phyloP scores from a whole-genome alignment of 2,113 vertebrate genomes.

The human region DNA sequence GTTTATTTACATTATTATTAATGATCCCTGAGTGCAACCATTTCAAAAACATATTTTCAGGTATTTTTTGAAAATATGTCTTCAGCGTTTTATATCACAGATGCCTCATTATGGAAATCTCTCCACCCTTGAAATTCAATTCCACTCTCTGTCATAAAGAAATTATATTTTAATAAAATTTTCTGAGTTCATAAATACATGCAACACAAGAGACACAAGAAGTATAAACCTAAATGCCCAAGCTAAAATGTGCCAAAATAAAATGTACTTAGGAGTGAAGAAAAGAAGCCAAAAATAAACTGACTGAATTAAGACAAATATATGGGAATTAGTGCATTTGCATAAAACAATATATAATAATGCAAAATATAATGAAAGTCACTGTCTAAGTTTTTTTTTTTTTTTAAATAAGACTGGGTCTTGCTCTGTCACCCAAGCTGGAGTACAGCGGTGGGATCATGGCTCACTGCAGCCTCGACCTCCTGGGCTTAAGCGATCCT shows the following conservation, averaged over 20 bases:
- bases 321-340: neutral
- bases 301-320: neutral
- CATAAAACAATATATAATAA: neutral
- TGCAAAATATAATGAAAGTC: neutral
- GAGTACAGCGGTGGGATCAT: too few species aligned
- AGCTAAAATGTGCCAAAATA: neutral
- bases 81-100: neutral
- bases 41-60: neutral
- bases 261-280: neutral
- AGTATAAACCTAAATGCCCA: neutral
- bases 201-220: neutral
- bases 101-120: neutral
- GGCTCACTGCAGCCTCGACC: too few species aligned
- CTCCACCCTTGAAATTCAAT: neutral
- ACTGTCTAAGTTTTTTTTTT: too few species aligned
- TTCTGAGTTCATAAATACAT: neutral
- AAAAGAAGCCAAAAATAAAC: neutral
- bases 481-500: too few species aligned
- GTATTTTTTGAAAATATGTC: neutral
- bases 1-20: neutral
- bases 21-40: neutral
- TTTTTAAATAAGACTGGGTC: too few species aligned
- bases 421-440: too few species aligned
- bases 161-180: constrained; percentile 8
- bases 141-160: neutral